These are phyloP conservation scores for Trematocara nigrifrons DNA, from an alignment of 2,113 vertebrate genomes.

Conservation along the genomic window DNA sequence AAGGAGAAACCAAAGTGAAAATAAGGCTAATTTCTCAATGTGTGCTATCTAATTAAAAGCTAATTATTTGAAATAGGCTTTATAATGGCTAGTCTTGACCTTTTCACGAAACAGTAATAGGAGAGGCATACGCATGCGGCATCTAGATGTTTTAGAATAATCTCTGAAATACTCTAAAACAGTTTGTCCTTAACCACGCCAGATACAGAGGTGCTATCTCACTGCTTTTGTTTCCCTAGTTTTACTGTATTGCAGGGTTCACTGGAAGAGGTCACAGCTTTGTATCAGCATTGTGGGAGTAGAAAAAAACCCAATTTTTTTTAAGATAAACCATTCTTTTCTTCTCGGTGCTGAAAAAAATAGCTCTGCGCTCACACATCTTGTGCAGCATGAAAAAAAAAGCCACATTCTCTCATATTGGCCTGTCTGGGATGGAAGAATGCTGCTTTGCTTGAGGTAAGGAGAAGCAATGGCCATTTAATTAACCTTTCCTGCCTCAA, in stretches of 20 bases:
- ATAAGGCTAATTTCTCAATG: not conserved
- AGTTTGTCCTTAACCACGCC: constrained; percentile 52
- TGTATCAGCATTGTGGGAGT: constrained; percentile 42
- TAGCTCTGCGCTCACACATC: not conserved
- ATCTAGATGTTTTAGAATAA: constrained; percentile 10
- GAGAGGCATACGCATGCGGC: not conserved
- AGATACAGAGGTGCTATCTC: constrained; percentile 28
- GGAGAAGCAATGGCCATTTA: constrained; percentile 73
- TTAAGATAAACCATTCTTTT: constrained; percentile 34
- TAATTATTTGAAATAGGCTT: constrained; percentile 32
- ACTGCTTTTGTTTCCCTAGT: constrained; percentile 46
- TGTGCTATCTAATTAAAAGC: not conserved
- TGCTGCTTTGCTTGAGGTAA: constrained; percentile 70
- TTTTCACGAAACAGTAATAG: constrained; percentile 19
- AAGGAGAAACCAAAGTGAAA: constrained; percentile 44
- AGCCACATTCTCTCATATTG: constrained; percentile 51
- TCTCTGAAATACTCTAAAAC: constrained; percentile 12
- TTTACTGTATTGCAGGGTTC: constrained; percentile 52
- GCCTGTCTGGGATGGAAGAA: constrained; percentile 62
- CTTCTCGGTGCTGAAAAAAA: constrained; percentile 1
- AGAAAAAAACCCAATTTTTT: not conserved
- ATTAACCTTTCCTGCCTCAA: constrained; percentile 74
- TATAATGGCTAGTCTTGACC: not conserved
- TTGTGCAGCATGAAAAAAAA: constrained; percentile 9
- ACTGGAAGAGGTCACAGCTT: constrained; percentile 43